A percentile compares a stretch with the other conserved stretches of the same genome.
Conservation (phyloP, 2,113 vertebrate species). For the Meles meles region DNA sequence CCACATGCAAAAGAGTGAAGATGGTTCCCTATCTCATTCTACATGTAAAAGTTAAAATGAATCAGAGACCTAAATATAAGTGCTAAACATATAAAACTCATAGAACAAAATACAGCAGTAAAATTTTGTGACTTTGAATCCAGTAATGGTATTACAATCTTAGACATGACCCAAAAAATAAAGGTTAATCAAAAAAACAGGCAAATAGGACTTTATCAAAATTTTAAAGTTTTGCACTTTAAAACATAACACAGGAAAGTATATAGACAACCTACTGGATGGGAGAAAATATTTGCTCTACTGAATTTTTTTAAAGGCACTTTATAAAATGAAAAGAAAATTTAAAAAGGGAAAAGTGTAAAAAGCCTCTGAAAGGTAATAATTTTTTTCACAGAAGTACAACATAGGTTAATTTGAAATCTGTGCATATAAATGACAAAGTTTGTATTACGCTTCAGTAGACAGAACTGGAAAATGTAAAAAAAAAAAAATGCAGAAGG, state of each 20-base stretch:
- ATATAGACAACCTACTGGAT: neutral
- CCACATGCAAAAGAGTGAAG: neutral
- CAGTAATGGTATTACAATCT: neutral
- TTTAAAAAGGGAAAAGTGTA: neutral
- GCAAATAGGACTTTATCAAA: neutral
- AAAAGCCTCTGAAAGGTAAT: neutral
- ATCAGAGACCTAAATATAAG: neutral
- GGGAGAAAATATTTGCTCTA: neutral
- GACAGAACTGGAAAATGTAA: neutral
- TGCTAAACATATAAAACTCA: neutral
- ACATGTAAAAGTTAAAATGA: neutral
- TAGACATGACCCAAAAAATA: neutral
- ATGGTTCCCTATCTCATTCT: fast-evolving
- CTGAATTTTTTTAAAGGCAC: neutral
- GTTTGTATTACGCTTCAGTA: conserved; percentile 35
- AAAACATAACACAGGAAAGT: neutral
- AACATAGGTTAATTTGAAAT: neutral
- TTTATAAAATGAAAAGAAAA: neutral
- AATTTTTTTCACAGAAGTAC: neutral
- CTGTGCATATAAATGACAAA: neutral
- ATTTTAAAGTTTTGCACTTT: neutral
- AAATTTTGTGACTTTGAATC: neutral
- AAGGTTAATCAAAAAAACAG: neutral
- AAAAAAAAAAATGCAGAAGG: neutral
- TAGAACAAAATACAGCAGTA: neutral